Base-by-base conservation (phyloP, 2,797 vertebrate genomes). In the Rhadinocentrus ornatus region DNA sequence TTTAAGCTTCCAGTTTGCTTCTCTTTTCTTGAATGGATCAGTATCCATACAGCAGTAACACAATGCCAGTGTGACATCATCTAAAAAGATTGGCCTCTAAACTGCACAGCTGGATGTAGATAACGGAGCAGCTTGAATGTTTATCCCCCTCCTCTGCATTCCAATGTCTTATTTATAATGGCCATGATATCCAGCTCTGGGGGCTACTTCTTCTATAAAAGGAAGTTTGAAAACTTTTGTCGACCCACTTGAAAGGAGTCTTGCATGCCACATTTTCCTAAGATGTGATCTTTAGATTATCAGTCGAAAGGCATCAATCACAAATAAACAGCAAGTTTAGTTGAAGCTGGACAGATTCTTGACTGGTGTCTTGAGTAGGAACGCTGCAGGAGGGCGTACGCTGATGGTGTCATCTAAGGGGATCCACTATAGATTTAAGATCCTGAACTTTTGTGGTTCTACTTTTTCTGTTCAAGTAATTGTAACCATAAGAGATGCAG, bases 191-290 rank as follows among this genome's bases (percentile, higher is more conserved):
- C 80, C 73, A 82, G 79, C 85, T 84, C 70, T 16, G 80, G 82
- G 89, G 83, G 86, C 83, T 84, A 82, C 88, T 93, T 92, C 92
- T 92, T 92, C 92, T 92, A 91, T 93, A 93, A 91, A 93, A 93
- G 92, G 91, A 92, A 92, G 83, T 90, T 78, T 81, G 82, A 77
- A 81, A 80, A 81, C 72, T 88, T 91, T 84, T 85, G 80, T 80
- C 35, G 73, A 86, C 54, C 73, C 59, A 39, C 66, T 85, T 22
- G 0, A 75, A 73, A 84, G 66, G 76, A 89, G 83, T 78, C 62
- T 88, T 35, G 62, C 75, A 75, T 89, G 80, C 78, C 73, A 71
- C 76, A 80, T 82, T 83, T 81, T 89, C 65, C 85, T 69, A 71
- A 90, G 84, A 92, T 86, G 76, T 79, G 83, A 82, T 80, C 79